These are phyloP conservation scores for Strongylocentrotus purpuratus DNA, from an alignment of 35 echinoderm and acorn worm species.

Conservation along the genomic window DNA sequence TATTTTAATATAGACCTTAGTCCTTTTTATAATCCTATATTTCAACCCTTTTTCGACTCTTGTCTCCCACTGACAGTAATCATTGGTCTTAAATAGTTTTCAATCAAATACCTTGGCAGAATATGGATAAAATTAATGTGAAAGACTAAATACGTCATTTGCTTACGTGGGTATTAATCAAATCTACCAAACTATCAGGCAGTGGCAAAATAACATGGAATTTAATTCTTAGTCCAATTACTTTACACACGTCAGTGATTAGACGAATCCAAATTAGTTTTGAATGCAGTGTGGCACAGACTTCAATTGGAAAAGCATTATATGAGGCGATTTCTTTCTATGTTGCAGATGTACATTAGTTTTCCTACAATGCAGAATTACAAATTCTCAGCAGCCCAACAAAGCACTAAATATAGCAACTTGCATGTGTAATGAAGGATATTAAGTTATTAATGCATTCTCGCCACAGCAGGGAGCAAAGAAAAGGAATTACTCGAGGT, in stretches of 20 bases:
- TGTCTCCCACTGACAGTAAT: not conserved
- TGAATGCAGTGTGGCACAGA: too few species aligned
- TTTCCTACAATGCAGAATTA: not conserved
- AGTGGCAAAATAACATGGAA: not conserved
- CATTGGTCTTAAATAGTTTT: not conserved
- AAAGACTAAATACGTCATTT: not conserved
- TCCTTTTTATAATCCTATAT: too few species aligned
- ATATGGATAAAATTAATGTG: not conserved
- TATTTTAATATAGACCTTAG: too few species aligned
- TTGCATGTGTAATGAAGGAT: not conserved
- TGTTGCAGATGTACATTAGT: not conserved
- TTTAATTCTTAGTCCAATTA: too few species aligned
- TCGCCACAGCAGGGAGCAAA: not conserved
- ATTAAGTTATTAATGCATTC: constrained; percentile 19
- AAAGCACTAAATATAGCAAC: not conserved
- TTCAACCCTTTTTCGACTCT: too few species aligned
- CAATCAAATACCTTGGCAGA: not conserved
- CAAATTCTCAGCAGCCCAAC: not conserved
- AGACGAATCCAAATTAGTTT: too few species aligned
- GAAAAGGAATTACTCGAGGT: not conserved
- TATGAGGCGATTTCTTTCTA: not conserved
- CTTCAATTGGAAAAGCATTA: not conserved
- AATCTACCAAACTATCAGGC: not conserved
- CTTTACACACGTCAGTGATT: too few species aligned
- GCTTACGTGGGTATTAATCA: not conserved